Evolutionary conservation across 92 coral and sea anemone genomes (phyloP), one percentile per base, ranked within the genome.

Genomic region (Ricordea florida): DNA sequence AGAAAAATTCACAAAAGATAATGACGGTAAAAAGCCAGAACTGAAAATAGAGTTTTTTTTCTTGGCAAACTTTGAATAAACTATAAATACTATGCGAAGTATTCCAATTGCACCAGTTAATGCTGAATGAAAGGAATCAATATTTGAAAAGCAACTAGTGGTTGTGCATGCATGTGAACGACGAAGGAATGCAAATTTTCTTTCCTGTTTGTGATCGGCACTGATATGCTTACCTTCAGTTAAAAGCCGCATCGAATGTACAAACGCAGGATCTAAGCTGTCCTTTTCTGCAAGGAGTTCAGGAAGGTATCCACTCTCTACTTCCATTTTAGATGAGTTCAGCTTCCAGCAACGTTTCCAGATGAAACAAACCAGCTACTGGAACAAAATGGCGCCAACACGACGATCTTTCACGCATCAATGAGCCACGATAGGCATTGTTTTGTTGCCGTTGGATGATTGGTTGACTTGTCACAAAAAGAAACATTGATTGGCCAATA

Each of bases 271-370:
- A 41, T 94, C 97, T 74, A 94, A 78, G 63, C 93, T 92, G 56
- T 94, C 89, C 71, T 94, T 94, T 65, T 94, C 98, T 7, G 92
- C 89, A 22, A 94, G 55, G 13, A 94, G 89, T 42, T 89, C 93
- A 24, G 90, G 80, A n/a, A 94, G 57, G 74, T 94, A 94, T 6
- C 89, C 73, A 22, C 78, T 59, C 48, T 85, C 84, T 27, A 41
- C 62, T 35, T 85, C 88, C 97, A 91, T 91, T 60, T 26, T 1
- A 2, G 33, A 35, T 10, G 27, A 62, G 41, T 38, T 40, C 23
- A 13, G 41, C 45, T 34, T 62, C 8, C 2, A 15, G 57, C 0
- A 14, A 16, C 22, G 26, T 1, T 20, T 20, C 27, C 8, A 5
- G 2, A 10, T 23, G 22, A 50, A 68, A 68, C 51, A 26, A 45